Evolutionary conservation across 2,888 invertebrate genomes (phyloP), one percentile per base, ranked within the genome.

Genomic region (Pandemis heparana): DNA sequence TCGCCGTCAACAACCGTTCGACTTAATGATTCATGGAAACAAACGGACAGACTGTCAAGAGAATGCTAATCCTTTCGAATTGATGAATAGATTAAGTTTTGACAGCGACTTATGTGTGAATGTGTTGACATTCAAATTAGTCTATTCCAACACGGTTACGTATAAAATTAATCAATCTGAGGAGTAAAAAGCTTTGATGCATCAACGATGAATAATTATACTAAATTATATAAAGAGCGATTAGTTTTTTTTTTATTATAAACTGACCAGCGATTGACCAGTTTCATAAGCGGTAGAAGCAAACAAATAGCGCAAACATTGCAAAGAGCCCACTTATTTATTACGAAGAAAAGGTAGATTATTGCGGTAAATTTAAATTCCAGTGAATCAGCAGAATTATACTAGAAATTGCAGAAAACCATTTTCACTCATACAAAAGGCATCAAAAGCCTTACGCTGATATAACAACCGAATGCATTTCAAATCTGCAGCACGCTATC

Each of bases 121-220:
- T 65, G 65, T 70, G 74, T 69, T 74, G 74, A 74, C 65, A 74
- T 74, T 74, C 70, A 65, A 74, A 74, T 70, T 74, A 70, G 65
- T 74, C 69, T 53, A 64, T 70, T 65, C 68, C 56, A 39, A 63
- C 63, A 41, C 69, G 59, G 59, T 69, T 64, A 68, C 59, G 56
- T 63, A 62, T 69, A 32, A 69, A 32, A 69, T 69, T 48, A 69
- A 73, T 73, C 73, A 73, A 73, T 64, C 48, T 14, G 16, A 23
- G 12, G 14, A 46, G 48, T 10, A 53, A 18, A 51, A n/a, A 51
- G 51, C 5, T 56, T 10, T 60, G 16, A 61, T 61, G 53, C 39
- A 62, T 43, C 51, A 67, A n/a, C 1, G n/a, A 0, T 6, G 12
- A 39, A 38, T 18, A 32, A 51, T 23, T 14, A 59, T 16, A 39